A percentile compares a stretch with the other conserved stretches of the same genome.
phyloP scores from a whole-genome alignment of 1,140 invertebrate species.

The Musca domestica region DNA sequence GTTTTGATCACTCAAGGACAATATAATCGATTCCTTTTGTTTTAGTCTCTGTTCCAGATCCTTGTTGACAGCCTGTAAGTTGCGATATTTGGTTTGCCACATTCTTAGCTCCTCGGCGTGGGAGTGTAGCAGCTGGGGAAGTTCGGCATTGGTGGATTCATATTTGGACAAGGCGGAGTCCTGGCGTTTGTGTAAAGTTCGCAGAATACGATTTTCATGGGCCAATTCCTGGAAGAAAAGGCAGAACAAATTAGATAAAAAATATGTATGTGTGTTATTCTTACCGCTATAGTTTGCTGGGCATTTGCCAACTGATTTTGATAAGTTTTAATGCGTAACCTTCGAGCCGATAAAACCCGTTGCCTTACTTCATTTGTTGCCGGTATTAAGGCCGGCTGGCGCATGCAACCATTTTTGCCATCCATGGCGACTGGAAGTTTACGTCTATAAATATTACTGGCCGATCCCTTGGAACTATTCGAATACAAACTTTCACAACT shows the following conservation, averaged over 20 bases:
- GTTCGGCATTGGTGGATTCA: slow-evolving; percentile 71
- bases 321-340: slow-evolving; percentile 69
- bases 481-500: slow-evolving; percentile 52
- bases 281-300: slow-evolving; percentile 72
- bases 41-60: slow-evolving; percentile 63
- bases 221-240: slow-evolving; percentile 62
- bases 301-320: slow-evolving; percentile 78
- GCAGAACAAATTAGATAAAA: neutral
- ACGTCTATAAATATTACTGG: slow-evolving; percentile 41
- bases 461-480: slow-evolving; percentile 46
- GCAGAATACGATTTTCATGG: slow-evolving; percentile 71
- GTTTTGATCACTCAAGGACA: slow-evolving; percentile 65
- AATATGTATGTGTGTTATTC: slow-evolving; percentile 23
- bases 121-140: slow-evolving; percentile 68
- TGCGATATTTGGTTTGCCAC: slow-evolving; percentile 68
- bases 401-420: slow-evolving; percentile 25
- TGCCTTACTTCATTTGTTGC: slow-evolving; percentile 59
- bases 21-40: slow-evolving; percentile 65
- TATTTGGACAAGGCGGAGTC: slow-evolving; percentile 70
- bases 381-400: slow-evolving; percentile 35
- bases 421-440: slow-evolving; percentile 28
- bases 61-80: slow-evolving; percentile 63
- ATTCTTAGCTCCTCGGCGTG: slow-evolving; percentile 74
- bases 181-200: slow-evolving; percentile 72
- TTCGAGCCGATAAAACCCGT: slow-evolving; percentile 71